These are phyloP conservation scores for Rynchops niger DNA, from an alignment of 2,113 vertebrate species.

Conservation along the genomic window DNA sequence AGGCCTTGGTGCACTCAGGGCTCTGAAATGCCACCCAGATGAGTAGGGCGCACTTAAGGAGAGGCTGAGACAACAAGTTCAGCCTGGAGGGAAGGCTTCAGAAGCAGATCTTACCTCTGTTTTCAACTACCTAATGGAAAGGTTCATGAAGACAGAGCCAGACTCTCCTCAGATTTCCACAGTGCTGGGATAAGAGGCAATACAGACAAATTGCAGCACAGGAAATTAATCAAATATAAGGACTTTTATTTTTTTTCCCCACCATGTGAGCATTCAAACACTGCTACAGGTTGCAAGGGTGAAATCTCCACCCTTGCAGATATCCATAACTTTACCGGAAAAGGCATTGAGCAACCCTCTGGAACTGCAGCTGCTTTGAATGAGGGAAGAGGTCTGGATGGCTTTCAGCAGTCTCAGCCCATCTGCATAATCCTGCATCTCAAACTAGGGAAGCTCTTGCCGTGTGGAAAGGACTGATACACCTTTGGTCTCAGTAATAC, in stretches of 20 bases:
- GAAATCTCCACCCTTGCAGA: neutral
- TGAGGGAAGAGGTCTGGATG: neutral
- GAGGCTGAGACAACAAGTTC: neutral
- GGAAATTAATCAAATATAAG: neutral
- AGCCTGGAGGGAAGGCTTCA: neutral
- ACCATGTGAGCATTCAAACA: neutral
- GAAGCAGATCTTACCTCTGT: neutral
- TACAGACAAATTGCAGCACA: neutral
- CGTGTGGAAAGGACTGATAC: neutral
- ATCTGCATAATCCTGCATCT: neutral
- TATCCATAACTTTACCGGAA: neutral
- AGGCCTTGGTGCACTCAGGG: neutral
- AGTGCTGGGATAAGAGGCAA: neutral
- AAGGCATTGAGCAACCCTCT: neutral
- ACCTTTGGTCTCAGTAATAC: neutral
- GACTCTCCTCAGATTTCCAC: neutral
- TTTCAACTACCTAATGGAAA: neutral
- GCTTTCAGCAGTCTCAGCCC: neutral
- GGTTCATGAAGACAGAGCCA: neutral
- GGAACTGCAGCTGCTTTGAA: neutral
- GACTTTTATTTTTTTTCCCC: neutral
- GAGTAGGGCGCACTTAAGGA: accelerated
- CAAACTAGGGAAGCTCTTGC: neutral
- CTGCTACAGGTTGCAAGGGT: neutral
- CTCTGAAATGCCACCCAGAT: neutral